Evolutionary conservation across 2,113 vertebrate species (phyloP).

Genomic region (Pituophis catenifer): DNA sequence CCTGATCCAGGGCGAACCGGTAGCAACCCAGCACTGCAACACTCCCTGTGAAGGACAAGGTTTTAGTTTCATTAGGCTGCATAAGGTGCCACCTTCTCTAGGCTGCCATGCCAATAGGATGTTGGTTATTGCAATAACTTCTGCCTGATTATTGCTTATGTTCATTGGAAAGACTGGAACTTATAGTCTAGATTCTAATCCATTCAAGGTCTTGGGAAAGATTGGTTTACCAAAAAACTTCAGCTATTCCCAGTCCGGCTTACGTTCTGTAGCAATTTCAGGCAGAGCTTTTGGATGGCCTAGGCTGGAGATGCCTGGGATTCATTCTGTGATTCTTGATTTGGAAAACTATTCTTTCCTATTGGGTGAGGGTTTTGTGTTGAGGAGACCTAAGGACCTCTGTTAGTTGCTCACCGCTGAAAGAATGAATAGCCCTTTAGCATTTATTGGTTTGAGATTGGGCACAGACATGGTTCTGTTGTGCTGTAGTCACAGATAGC

Average conservation of each 20-base stretch:
- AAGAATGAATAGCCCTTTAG: not conserved
- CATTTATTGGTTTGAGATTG: not conserved
- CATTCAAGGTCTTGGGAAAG: not conserved
- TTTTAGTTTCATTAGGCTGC: not conserved
- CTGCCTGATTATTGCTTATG: not conserved
- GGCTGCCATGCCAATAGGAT: not conserved
- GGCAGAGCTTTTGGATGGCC: not conserved
- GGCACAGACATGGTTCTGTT: not conserved
- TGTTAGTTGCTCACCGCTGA: too few relatives aligned
- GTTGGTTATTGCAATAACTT: not conserved
- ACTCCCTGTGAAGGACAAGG: not conserved
- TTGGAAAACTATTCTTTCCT: not conserved
- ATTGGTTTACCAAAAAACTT: not conserved
- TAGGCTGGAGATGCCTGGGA: not conserved
- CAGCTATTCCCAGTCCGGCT: not conserved
- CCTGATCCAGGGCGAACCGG: too few relatives aligned
- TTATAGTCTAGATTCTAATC: not conserved
- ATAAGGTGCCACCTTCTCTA: not conserved
- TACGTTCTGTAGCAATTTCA: not conserved
- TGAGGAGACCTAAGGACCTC: not conserved
- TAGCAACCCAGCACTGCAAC: not conserved
- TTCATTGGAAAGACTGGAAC: not conserved
- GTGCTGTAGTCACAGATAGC: not conserved
- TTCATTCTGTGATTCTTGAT: not conserved
- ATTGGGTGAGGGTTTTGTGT: not conserved